These are phyloP conservation scores for Agriopis marginaria DNA, from an alignment of 2,888 invertebrate genomes.

Conservation along the genomic window DNA sequence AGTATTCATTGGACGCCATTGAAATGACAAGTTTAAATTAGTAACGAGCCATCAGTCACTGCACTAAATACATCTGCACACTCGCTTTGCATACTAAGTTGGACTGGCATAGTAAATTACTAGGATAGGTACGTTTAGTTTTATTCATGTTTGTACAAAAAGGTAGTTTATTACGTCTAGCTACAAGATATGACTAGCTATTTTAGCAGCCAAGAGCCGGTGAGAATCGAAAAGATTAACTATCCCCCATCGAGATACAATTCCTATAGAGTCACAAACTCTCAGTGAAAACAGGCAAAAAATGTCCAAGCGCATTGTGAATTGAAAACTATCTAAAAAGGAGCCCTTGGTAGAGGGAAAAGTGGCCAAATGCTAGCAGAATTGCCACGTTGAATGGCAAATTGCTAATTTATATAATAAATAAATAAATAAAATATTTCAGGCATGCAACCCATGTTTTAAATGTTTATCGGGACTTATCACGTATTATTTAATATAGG, in stretches of 20 bases:
- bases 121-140: not conserved
- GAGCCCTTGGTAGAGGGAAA: too few relatives aligned
- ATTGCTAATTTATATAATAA: too few relatives aligned
- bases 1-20: constrained; percentile 32
- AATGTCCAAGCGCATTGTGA: not conserved
- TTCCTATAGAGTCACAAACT: too few relatives aligned
- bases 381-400: too few relatives aligned
- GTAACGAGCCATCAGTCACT: constrained; percentile 34
- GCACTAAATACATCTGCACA: constrained; percentile 26
- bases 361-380: too few relatives aligned
- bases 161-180: not conserved
- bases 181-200: not conserved
- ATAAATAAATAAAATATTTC: too few relatives aligned
- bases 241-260: not conserved
- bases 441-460: too few relatives aligned
- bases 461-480: too few relatives aligned
- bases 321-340: too few relatives aligned
- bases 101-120: not conserved
- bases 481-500: too few relatives aligned
- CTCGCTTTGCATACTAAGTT: constrained; percentile 23
- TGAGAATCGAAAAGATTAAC: not conserved
- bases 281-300: too few relatives aligned
- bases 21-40: constrained; percentile 33
- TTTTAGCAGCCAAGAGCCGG: not conserved
- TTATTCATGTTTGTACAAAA: constrained; percentile 1